Base-by-base conservation (phyloP, 1,140 invertebrate species). In the Ooceraea biroi region DNA sequence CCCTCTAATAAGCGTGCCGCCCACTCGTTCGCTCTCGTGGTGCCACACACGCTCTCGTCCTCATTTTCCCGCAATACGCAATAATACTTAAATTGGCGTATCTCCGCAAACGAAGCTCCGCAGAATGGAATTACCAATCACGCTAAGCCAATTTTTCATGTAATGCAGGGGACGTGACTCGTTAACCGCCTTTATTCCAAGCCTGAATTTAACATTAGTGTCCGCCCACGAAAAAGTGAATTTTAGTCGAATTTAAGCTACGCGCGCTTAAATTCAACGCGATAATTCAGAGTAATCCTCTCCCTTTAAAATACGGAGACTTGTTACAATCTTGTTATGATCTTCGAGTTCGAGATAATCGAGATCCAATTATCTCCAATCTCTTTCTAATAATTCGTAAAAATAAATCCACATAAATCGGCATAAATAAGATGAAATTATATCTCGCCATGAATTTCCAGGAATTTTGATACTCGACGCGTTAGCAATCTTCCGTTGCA, bases 41-140 rank as follows among this genome's bases (percentile, higher is more conserved):
- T 50, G 14, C 0, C 8, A 60, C 72, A 25, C n/a, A n/a, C n/a
- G n/a, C n/a, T n/a, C 36, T 41, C 30, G 7, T n/a, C 27, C 73
- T 65, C 44, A 66, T 65, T 65, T 77, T n/a, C 27, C 44, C 5
- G n/a, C 52, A 19, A 22, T 46, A 7, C 48, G 74, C 48, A 66
- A 52, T 77, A 77, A 77, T 77, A 77, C 46, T 77, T 66, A 66
- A 77, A 77, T 77, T 66, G 72, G 41, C 72, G 19, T 36, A 27
- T 41, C 27, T 66, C 60, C 74, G 60, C 74, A 77, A 77, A 77
- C 74, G 74, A 77, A 77, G 19, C 58, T n/a, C 19, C 73, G 0
- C 61, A 77, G 30, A 77, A 77, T 65, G 66, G 74, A 77, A 66
- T 77, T 77, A 77, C 27, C 74, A 77, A 77, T 77, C 74, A 77